phyloP scores from a whole-genome alignment of 2,797 vertebrate species.

The Thripadectes ignobilis region DNA sequence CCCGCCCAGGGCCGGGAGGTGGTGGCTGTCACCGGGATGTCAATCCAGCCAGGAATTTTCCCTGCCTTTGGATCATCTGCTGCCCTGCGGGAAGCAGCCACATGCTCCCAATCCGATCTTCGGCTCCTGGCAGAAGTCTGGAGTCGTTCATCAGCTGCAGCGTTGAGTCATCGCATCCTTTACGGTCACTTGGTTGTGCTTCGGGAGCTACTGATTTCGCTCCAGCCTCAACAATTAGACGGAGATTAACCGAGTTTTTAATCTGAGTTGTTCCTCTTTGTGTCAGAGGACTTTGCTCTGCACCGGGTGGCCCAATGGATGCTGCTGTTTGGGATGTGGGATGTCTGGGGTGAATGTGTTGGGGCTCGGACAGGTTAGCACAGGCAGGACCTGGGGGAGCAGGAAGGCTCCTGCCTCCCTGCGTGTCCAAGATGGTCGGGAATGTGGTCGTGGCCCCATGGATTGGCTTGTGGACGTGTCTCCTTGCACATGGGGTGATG shows the following conservation, averaged over 20 bases:
- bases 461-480: fast-evolving
- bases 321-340: not conserved
- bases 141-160: constrained; percentile 32
- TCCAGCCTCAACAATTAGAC: constrained; percentile 58
- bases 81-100: not conserved
- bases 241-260: constrained; percentile 33
- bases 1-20: fast-evolving
- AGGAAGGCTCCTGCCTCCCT: not conserved
- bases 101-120: not conserved
- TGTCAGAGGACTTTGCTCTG: not conserved
- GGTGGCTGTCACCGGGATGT: not conserved
- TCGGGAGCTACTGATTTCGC: constrained; percentile 64
- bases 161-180: not conserved
- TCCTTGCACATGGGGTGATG: fast-evolving
- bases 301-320: fast-evolving
- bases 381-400: not conserved
- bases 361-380: not conserved
- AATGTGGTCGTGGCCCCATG: fast-evolving
- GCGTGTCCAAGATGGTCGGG: fast-evolving
- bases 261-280: not conserved
- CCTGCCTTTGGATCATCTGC: not conserved
- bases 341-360: not conserved
- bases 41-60: not conserved
- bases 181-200: not conserved
- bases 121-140: not conserved